Evolutionary conservation across 2,113 vertebrate genomes (phyloP).

Genomic region (Nibea coibor): DNA sequence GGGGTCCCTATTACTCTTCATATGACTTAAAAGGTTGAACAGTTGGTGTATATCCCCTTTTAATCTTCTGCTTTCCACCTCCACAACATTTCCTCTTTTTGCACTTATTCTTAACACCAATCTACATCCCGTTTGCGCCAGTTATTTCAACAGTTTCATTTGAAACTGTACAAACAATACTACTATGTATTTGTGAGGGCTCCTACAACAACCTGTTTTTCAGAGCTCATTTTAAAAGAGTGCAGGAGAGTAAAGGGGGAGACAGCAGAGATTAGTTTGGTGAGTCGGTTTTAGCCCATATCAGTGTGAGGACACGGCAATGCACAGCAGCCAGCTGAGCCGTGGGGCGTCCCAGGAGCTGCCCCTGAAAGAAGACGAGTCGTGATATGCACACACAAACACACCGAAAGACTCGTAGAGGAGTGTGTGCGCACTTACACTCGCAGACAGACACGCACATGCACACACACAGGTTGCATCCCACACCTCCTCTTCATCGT

Average conservation of each 20-base stretch:
- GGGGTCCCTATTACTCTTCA: not conserved
- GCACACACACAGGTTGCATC: constrained; percentile 30
- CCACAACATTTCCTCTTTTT: not conserved
- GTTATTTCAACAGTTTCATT: not conserved
- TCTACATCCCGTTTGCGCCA: too few species aligned
- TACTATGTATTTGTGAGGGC: too few species aligned
- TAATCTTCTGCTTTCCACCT: not conserved
- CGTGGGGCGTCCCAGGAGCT: constrained; percentile 21
- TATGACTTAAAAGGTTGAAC: not conserved
- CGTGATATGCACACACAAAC: constrained; percentile 26
- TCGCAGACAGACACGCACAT: not conserved
- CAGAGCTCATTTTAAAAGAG: constrained; percentile 6
- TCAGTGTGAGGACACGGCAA: constrained; percentile 19
- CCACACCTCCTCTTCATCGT: constrained; percentile 33
- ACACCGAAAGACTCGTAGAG: not conserved
- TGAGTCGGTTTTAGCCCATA: constrained; percentile 28
- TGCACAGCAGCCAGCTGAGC: constrained; percentile 25
- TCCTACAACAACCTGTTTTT: not conserved
- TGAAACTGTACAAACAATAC: too few species aligned
- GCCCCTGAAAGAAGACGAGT: constrained; percentile 5
- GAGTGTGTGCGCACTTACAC: not conserved
- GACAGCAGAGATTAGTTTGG: constrained; percentile 30
- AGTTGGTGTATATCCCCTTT: not conserved
- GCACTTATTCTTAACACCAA: not conserved
- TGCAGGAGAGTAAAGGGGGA: not conserved